phyloP scores from a whole-genome alignment of 2,797 vertebrate genomes.

The Tauraco hartlaubi region DNA sequence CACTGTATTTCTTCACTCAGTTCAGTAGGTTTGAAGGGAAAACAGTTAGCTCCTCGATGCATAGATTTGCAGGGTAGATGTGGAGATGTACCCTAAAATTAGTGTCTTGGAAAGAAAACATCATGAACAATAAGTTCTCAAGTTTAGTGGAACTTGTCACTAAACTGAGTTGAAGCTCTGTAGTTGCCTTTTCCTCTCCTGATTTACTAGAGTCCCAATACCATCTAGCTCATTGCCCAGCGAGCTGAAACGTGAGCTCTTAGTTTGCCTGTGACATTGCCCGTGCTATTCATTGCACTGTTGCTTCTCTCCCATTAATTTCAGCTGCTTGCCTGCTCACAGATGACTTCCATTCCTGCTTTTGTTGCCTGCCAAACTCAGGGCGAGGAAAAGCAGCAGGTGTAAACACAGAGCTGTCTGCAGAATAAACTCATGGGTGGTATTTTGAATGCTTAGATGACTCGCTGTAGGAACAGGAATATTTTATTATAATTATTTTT shows the following conservation, averaged over 20 bases:
- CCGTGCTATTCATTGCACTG: background rate
- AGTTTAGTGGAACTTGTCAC: background rate
- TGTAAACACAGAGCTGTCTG: background rate
- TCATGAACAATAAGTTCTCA: background rate
- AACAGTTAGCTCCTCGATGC: background rate
- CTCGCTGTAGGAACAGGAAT: background rate
- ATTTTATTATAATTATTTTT: background rate
- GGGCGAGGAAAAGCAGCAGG: conserved; percentile 31
- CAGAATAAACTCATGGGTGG: background rate
- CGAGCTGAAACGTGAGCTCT: background rate
- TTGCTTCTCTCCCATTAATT: background rate
- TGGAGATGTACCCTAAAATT: background rate
- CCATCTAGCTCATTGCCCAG: background rate
- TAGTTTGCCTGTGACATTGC: background rate
- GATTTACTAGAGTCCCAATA: background rate
- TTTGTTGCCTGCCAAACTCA: background rate
- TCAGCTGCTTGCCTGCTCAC: background rate
- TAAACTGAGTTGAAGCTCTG: background rate
- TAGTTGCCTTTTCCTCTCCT: background rate
- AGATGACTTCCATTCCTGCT: background rate
- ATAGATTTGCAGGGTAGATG: background rate
- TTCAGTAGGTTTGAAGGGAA: background rate
- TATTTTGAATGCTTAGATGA: background rate
- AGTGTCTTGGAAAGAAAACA: background rate
- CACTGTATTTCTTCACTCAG: background rate